Conservation (phyloP, 2,113 vertebrate genomes). For the Rhinolophus sinicus region DNA sequence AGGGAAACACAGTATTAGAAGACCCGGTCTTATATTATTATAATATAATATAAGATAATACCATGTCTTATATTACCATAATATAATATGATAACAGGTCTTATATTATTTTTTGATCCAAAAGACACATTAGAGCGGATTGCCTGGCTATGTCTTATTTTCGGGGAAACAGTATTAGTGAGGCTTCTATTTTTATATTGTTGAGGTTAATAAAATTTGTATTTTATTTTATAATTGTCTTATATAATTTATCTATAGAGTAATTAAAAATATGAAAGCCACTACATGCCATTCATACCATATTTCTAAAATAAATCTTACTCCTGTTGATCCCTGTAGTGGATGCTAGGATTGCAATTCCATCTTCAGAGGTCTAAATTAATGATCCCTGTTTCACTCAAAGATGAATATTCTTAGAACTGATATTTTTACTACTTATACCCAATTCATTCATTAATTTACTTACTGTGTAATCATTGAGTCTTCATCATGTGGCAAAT, state of each 20-base stretch:
- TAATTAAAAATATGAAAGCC: background rate
- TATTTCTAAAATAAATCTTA: slow-evolving; percentile 6
- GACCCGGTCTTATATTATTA: no score
- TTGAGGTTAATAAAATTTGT: background rate
- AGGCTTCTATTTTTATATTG: background rate
- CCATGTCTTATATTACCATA: no score
- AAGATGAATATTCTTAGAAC: background rate
- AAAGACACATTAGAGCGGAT: no score
- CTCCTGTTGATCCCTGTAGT: background rate
- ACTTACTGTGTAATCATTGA: background rate
- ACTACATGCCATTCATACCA: background rate
- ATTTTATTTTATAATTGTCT: background rate
- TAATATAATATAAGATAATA: no score
- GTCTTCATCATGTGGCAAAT: background rate
- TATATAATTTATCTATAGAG: background rate
- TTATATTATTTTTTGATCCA: no score
- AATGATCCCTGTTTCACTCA: background rate
- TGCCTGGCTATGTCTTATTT: no score
- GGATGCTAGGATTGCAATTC: background rate
- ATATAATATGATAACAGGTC: no score
- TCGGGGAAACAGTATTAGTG: background rate
- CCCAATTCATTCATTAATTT: background rate
- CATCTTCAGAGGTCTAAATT: background rate
- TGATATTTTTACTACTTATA: background rate
- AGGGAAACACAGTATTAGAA: background rate